These are phyloP conservation scores for Enteromius mattozi DNA, from an alignment of 2,797 vertebrate genomes.

Conservation along the genomic window DNA sequence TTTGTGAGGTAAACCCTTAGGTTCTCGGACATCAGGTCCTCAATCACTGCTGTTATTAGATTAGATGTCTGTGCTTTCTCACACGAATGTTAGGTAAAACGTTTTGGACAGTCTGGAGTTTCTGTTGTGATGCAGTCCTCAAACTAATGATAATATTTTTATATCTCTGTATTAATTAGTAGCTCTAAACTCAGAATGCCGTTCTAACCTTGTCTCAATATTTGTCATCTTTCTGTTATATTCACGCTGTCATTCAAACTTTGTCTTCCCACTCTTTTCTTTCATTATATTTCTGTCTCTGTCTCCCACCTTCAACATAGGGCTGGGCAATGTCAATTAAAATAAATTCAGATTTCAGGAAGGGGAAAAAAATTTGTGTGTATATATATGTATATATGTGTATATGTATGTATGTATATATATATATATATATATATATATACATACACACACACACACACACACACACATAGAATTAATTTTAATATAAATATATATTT, in stretches of 20 bases:
- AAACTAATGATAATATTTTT: neutral
- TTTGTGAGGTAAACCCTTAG: neutral
- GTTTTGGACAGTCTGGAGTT: slow-evolving; percentile 8
- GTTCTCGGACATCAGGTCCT: neutral
- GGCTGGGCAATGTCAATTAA: neutral
- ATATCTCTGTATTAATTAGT: neutral
- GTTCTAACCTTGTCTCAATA: slow-evolving; percentile 13
- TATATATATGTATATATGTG: too few species aligned
- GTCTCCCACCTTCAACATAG: neutral
- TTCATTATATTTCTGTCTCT: neutral
- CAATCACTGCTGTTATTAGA: slow-evolving; percentile 18
- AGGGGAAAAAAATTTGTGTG: too few species aligned
- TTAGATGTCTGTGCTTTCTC: slow-evolving; percentile 21
- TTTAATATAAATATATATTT: too few species aligned
- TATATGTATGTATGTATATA: too few species aligned
- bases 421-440: too few species aligned
- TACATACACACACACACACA: too few species aligned
- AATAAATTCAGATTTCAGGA: neutral
- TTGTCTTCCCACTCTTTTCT: slow-evolving; percentile 1
- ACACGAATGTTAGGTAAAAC: neutral
- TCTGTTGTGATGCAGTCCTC: neutral
- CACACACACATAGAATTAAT: too few species aligned
- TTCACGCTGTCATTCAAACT: neutral
- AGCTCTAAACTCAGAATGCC: neutral
- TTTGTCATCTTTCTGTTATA: slow-evolving; percentile 21